Base-by-base conservation (phyloP, 2,113 vertebrate species). In the Crocuta crocuta region DNA sequence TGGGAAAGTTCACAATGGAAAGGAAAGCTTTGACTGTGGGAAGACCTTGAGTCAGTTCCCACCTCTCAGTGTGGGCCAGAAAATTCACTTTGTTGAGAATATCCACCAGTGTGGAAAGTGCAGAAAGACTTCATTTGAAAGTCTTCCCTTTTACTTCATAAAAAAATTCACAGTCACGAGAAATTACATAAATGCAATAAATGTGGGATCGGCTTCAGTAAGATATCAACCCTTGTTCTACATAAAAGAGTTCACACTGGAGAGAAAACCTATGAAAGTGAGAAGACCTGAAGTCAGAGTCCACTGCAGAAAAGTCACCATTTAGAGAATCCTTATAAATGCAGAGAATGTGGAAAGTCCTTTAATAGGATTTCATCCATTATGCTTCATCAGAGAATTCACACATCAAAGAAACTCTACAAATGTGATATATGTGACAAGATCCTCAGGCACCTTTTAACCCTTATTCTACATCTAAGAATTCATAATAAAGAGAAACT, bases 381-480 rank as follows among this genome's bases (percentile, higher is more conserved):
- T 43, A 31, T 98, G 92, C 96, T 98, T 43, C 97, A 98, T 79
- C 98, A 98, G 94, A 89, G 90, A 66, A 13, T 28, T 53, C 98
- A 98, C 12, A 48, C 33, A 10, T 50, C 90, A n/a, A 21, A 91
- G 74, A 96, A 84, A 6, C 63, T 70, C 70, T 85, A 94, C 12
- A 80, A 70, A n/a, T 97, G 97, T 80, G 74, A 43, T 13, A 84
- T 84, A 35, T 98, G 98, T 33, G 9, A 87, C 43, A 80, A 84
- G 61, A 53, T 39, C 28, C 96, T 98, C 48, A 26, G 24, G 73
- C 70, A 43, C 5, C 65, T 94, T 7, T 96, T 97, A 2, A 61
- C 96, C 17, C 92, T 98, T 15, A 31, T 94, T 70, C 95, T 98
- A 1, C 97, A 98, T 66, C 26, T 87, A 8, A 96, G 84, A 66